Base-by-base conservation (phyloP, 2,888 invertebrate genomes). In the Amblyteles armatorius region DNA sequence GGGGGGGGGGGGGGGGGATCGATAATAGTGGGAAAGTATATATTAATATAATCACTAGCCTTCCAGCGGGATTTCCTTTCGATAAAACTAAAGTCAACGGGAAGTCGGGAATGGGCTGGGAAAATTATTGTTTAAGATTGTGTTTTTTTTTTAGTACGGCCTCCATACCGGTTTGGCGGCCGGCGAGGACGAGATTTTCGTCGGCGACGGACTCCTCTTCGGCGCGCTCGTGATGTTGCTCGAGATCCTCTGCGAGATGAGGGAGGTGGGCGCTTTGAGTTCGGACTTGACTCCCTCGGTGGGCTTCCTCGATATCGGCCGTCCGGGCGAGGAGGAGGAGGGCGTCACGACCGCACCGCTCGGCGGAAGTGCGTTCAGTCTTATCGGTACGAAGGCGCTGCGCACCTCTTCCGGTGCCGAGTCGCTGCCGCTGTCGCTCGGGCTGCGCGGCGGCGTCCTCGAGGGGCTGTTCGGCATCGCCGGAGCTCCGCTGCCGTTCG, bases 331-430 rank as follows among this genome's bases (percentile, higher is more conserved):
- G 1, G 87, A 87, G 0, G 87, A 87, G 6, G 92, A 89, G 0
- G 91, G 89, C 0, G 90, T 85, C 4, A 89, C 82, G 3, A 86
- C 76, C 5, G 84, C 79, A 5, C 87, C 60, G 3, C 83, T 69
- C n/a, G 88, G 84, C 16, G 91, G 90, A 19, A 92, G 68, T 0
- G 90, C 88, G 86, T 90, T 90, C 33, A 92, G 77, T 44, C 91
- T 88, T 57, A 93, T 91, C 0, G 93, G 93, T 11, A 93, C 92
- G 86, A 94, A 94, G 86, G 94, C 94, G 88, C 94, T 94, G 68
- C 93, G 92, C 2, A 92, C 88, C 74, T 93, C 93, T 33, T 93
- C 93, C n/a, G 89, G 72, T 13, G 90, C 87, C 0, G 92, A 91
- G 5, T 93, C 94, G 85, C 93, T 93, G 7, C 91, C 92, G 19